phyloP scores from a whole-genome alignment of 2,113 vertebrate genomes.

The Sminthopsis crassicaudata region DNA sequence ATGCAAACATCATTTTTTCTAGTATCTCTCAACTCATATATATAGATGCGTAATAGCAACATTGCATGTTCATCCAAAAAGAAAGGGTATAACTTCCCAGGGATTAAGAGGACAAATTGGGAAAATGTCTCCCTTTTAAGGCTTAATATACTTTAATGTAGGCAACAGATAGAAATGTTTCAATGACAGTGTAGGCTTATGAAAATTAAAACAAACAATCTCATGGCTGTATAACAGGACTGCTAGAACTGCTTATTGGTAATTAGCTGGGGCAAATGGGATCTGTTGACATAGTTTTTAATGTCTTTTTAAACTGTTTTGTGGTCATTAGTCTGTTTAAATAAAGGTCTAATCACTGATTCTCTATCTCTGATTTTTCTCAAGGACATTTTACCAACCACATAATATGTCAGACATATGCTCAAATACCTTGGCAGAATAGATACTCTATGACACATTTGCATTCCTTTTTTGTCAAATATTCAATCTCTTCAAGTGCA shows the following conservation, averaged over 20 bases:
- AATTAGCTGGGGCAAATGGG: constrained; percentile 56
- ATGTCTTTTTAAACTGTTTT: constrained; percentile 55
- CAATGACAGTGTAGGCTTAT: background rate
- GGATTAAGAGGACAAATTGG: background rate
- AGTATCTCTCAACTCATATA: background rate
- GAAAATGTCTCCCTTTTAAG: background rate
- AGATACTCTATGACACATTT: background rate
- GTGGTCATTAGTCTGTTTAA: constrained; percentile 47
- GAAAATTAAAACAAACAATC: constrained; percentile 16
- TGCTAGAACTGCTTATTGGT: constrained; percentile 37
- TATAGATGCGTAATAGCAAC: background rate
- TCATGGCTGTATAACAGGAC: constrained; percentile 8
- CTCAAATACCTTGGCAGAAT: background rate
- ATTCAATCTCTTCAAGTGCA: background rate
- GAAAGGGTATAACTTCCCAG: background rate
- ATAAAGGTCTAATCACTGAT: constrained; percentile 38
- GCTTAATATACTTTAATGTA: background rate
- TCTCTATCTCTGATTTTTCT: constrained; percentile 27
- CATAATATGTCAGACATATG: background rate
- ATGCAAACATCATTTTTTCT: background rate
- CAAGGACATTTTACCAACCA: constrained; percentile 29
- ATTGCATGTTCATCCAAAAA: background rate
- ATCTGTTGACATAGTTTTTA: constrained; percentile 39
- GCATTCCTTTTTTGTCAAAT: background rate
- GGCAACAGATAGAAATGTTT: background rate